phyloP scores from a whole-genome alignment of 1,140 invertebrate genomes.

The Hirudo medicinalis region DNA sequence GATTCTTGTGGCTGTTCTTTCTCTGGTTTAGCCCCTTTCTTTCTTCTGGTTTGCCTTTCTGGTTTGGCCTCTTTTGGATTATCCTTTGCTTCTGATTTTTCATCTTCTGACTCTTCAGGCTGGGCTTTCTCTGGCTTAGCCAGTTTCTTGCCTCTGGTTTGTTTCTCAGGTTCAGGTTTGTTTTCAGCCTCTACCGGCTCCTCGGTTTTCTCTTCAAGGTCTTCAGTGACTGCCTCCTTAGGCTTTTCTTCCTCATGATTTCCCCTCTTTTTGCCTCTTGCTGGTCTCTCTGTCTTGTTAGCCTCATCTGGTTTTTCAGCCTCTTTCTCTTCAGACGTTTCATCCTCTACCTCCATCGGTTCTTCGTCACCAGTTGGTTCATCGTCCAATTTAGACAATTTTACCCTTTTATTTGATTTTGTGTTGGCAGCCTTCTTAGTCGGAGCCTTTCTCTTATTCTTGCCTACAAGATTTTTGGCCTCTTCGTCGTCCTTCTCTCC shows the following conservation, averaged over 20 bases:
- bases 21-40: not conserved
- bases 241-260: too few relatives aligned
- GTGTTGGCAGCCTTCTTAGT: not conserved
- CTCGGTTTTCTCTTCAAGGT: too few relatives aligned
- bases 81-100: too few relatives aligned
- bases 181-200: too few relatives aligned
- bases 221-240: too few relatives aligned
- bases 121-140: too few relatives aligned
- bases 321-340: too few relatives aligned
- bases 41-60: not conserved
- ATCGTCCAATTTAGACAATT: not conserved
- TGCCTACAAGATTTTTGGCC: not conserved
- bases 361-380: not conserved
- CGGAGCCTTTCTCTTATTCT: not conserved
- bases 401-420: not conserved
- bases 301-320: not conserved
- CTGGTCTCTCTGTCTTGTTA: not conserved
- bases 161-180: too few relatives aligned
- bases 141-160: too few relatives aligned
- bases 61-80: too few relatives aligned
- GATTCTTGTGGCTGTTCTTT: not conserved
- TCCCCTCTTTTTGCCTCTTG: not conserved
- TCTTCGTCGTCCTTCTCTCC: not conserved
- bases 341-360: too few relatives aligned
- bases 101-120: too few relatives aligned